phyloP scores from a whole-genome alignment of 2,888 invertebrate genomes.

The Ischnus inquisitorius region DNA sequence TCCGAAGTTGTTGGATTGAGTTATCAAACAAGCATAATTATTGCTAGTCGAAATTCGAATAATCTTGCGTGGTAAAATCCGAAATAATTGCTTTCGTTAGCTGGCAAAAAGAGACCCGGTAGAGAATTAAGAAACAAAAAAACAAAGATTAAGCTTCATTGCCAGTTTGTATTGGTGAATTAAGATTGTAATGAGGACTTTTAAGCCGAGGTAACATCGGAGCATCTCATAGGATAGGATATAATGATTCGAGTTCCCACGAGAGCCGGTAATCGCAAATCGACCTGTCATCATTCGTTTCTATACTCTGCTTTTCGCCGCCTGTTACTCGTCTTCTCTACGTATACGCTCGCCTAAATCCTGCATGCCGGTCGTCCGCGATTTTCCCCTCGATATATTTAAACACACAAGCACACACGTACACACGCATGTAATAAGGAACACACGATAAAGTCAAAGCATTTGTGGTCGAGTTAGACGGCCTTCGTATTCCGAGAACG shows the following conservation, averaged over 20 bases:
- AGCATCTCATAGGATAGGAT: constrained; percentile 31
- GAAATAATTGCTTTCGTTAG: constrained; percentile 52
- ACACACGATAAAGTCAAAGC: constrained; percentile 6
- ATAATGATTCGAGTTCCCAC: constrained; percentile 65
- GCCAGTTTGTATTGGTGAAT: constrained; percentile 45
- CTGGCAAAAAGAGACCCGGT: background rate
- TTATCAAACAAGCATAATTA: constrained; percentile 26
- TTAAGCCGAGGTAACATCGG: constrained; percentile 48
- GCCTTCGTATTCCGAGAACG: constrained; percentile 66
- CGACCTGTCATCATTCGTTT: constrained; percentile 65
- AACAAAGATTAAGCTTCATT: constrained; percentile 34
- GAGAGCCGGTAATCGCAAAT: constrained; percentile 65
- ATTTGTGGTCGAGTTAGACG: constrained; percentile 25
- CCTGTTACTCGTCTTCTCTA: constrained; percentile 14
- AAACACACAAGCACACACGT: background rate
- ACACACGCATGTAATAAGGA: background rate
- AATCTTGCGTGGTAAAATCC: constrained; percentile 13
- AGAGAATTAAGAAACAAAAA: background rate
- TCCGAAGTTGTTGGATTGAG: background rate
- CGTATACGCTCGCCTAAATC: constrained; percentile 38
- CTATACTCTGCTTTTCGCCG: constrained; percentile 26
- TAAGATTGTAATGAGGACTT: constrained; percentile 62
- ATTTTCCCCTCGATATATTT: constrained; percentile 24
- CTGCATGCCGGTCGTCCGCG: constrained; percentile 21
- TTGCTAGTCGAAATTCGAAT: constrained; percentile 13